phyloP scores from a whole-genome alignment of 1,140 invertebrate genomes.

The Conopomorpha cramerella region DNA sequence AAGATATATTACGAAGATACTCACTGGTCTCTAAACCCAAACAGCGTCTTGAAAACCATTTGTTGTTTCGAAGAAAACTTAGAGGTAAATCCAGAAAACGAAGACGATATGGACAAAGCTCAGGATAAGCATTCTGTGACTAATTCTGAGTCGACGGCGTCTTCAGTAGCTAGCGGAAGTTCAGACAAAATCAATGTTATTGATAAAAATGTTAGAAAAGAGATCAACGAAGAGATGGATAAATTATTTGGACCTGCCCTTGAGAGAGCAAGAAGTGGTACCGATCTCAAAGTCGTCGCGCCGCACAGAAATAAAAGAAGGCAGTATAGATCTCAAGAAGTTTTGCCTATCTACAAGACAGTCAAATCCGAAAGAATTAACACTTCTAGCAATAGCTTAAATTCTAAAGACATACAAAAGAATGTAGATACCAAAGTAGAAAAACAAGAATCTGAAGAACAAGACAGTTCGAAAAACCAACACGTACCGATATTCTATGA shows the following conservation, averaged over 20 bases:
- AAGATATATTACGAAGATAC: constrained; percentile 24
- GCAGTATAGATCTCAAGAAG: constrained; percentile 53
- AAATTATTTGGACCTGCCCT: constrained; percentile 39
- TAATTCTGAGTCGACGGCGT: constrained; percentile 30
- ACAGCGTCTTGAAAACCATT: no score
- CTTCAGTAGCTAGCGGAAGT: constrained; percentile 28
- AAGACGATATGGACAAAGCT: constrained; percentile 16
- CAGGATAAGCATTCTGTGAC: no score
- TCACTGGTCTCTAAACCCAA: constrained; percentile 21
- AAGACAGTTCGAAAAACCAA: constrained; percentile 11
- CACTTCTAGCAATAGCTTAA: no score
- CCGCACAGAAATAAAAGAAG: constrained; percentile 38
- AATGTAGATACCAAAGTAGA: constrained; percentile 17
- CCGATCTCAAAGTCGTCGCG: constrained; percentile 37
- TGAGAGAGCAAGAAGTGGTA: constrained; percentile 45
- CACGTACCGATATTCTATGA: constrained; percentile 34
- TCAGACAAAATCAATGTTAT: constrained; percentile 23
- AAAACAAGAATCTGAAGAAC: constrained; percentile 15
- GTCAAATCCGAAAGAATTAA: constrained; percentile 6
- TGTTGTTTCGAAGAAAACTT: no score
- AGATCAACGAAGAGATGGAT: constrained; percentile 47
- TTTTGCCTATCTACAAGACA: constrained; percentile 23
- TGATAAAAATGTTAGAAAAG: constrained; percentile 22
- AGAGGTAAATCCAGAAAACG: constrained; percentile 7
- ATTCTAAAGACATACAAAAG: constrained; percentile 7